Base-by-base conservation (phyloP, 2,113 vertebrate genomes). In the Acinonyx jubatus region DNA sequence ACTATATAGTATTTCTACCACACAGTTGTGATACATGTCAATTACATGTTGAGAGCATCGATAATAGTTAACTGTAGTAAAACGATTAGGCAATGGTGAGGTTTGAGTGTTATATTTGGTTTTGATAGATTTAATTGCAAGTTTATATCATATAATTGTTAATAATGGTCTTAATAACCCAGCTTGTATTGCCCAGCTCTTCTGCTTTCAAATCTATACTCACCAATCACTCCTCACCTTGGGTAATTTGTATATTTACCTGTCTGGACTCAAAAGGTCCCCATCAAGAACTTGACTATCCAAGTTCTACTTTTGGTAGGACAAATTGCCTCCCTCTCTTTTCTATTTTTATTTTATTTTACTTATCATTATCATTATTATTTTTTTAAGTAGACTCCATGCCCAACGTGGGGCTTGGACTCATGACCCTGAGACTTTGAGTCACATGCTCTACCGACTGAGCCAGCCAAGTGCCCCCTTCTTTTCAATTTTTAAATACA, bases 401-500 rank as follows among this genome's bases (percentile, higher is more conserved):
- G 7, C 57, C 57, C 21, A 61, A 61, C 18, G 21, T 61, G 57
- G 57, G 57, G 57, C 57, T 61, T 21, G 21, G 23, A 61, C 21
- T 61, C 57, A 23, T 61, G 57, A 61, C 7, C 57, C 57, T 61
- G 57, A 61, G 57, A 25, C 57, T 61, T 61, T 21, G 57, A 61
- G 57, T 61, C 57, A 61, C 57, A 61, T 61, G 57, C 57, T 19
- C 19, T 23, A 25, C 57, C 3, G 21, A 61, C 57, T 61, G 57
- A 7, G 8, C 18, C 57, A 61, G 57, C 57, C 57, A 61, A 3
- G 57, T 19, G 19, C 57, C 66, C 8, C 45, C 23, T 8, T 85
- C 66, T 89, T 36, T 93, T 73, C 23, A 79, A 29, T 94, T 97
- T 97, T 97, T 57, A 95, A 97, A 83, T 79, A 50, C 7, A 66